Evolutionary conservation across 2,888 invertebrate species (phyloP).

Genomic region (Philopedon plagiatum): DNA sequence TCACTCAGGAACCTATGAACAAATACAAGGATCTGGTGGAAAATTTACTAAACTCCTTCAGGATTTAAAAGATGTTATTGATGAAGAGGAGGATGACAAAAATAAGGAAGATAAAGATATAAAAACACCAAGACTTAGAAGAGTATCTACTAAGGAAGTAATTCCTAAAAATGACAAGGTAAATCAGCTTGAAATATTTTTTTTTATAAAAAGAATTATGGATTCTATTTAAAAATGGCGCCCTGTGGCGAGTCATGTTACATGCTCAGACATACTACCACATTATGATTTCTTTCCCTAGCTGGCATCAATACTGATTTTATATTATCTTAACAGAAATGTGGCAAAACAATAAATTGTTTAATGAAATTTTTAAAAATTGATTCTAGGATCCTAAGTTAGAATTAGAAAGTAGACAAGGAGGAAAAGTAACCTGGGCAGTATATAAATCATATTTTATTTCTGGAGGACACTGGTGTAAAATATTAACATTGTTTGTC

Average conservation of each 20-base stretch:
- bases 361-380: too few relatives aligned
- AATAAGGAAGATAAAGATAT: conserved; percentile 6
- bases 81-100: conserved; percentile 57
- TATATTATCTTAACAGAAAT: too few relatives aligned
- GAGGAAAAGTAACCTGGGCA: conserved; percentile 70
- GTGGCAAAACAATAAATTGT: too few relatives aligned
- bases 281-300: too few relatives aligned
- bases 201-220: too few relatives aligned
- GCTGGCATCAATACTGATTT: too few relatives aligned
- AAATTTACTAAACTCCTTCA: conserved; percentile 76
- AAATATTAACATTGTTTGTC: conserved; percentile 56
- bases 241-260: too few relatives aligned
- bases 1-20: conserved; percentile 78
- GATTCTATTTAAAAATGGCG: too few relatives aligned
- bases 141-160: conserved; percentile 44
- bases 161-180: conserved; percentile 53
- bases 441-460: conserved; percentile 80
- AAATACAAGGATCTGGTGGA: conserved; percentile 78
- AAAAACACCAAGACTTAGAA: conserved; percentile 40
- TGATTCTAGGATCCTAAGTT: conserved; percentile 57
- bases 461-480: conserved; percentile 78
- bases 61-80: conserved; percentile 44
- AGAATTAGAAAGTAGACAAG: conserved; percentile 73
- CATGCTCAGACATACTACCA: too few relatives aligned
- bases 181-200: too few relatives aligned